These are phyloP conservation scores for Agrilus mali DNA, from an alignment of 2,888 invertebrate species.

Conservation along the genomic window DNA sequence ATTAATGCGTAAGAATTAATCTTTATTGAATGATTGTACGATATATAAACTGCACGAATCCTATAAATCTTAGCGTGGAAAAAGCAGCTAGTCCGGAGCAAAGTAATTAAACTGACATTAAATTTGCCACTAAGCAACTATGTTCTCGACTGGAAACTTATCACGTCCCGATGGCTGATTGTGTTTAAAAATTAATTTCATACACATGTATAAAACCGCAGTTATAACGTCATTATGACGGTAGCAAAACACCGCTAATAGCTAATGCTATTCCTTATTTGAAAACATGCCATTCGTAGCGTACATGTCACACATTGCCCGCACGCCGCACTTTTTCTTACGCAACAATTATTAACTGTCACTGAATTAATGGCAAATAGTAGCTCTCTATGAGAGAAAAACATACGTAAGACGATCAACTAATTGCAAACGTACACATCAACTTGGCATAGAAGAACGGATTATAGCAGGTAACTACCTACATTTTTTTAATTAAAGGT, in stretches of 20 bases:
- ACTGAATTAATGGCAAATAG: not conserved
- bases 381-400: not conserved
- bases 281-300: too few species aligned
- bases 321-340: too few species aligned
- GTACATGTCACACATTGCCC: too few species aligned
- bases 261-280: not conserved
- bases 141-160: slow-evolving; percentile 2
- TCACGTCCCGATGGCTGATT: slow-evolving; percentile 7
- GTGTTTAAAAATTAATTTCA: slow-evolving; percentile 9
- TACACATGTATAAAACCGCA: slow-evolving; percentile 8
- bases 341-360: too few species aligned
- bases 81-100: not conserved
- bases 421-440: not conserved
- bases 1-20: too few species aligned
- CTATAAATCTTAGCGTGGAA: too few species aligned
- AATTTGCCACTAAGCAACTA: slow-evolving; percentile 5
- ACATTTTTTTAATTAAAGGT: too few species aligned
- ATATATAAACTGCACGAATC: too few species aligned
- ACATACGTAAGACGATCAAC: not conserved
- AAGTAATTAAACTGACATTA: slow-evolving; percentile 7
- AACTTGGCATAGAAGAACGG: not conserved
- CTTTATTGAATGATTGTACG: too few species aligned
- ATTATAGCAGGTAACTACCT: too few species aligned
- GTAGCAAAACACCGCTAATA: slow-evolving; percentile 2
- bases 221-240: slow-evolving; percentile 7